Base-by-base conservation (phyloP, 2,797 vertebrate species). In the Sebastes alutus region DNA sequence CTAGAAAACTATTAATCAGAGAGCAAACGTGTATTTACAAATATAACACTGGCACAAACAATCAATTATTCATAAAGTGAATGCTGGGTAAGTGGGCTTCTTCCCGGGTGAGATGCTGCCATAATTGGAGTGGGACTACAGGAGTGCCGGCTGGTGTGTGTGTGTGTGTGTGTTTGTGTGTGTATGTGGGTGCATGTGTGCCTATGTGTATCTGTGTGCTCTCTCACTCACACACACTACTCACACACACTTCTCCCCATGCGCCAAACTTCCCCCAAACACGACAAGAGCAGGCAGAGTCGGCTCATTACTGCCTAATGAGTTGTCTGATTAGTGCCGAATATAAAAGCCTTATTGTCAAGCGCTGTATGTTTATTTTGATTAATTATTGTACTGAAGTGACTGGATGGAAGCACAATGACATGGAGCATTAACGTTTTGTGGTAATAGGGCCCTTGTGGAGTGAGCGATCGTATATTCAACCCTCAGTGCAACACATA, bases 11-110 rank as follows among this genome's bases (percentile, higher is more conserved):
- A 95, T 94, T 95, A 93, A 95, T 95, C 92, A 93, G 85, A 92
- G 87, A 78, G 85, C 87, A 93, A 93, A 93, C 88, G 79, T 91
- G 89, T 92, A 93, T 95, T 95, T 95, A 94, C 94, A 93, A 95
- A 95, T 92, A 94, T 84, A 95, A 94, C 89, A 87, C 86, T 89
- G 88, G 83, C 88, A 90, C 88, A 94, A 95, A 94, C 90, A 94
- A 95, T 96, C 89, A 95, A 96, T 96, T 96, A 96, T 96, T 96
- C 93, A 96, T 95, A 90, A 89, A 92, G 85, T 79, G 90, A 94
- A 93, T 81, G 90, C 83, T 80, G 91, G 88, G 89, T 93, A 94
- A 95, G 94, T 94, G 93, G 92, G 91, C 92, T 94, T 88, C 87
- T 93, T 95, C 94, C 95, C 92, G 90, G 93, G 94, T 92, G 94